These are phyloP conservation scores for Onychostruthus taczanowskii DNA, from an alignment of 2,113 vertebrate species.

Conservation along the genomic window DNA sequence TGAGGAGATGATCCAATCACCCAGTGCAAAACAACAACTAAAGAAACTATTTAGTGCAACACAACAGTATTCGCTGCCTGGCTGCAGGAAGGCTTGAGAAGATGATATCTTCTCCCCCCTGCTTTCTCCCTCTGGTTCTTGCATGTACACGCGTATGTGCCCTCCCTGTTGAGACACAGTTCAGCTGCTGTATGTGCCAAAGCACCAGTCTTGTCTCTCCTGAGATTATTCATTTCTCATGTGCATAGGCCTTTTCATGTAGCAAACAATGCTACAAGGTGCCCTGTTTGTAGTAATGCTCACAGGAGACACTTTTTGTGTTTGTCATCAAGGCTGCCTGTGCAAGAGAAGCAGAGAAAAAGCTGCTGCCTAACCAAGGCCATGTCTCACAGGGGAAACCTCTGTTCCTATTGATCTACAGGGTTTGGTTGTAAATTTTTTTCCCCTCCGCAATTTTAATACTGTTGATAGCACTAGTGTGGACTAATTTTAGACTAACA, in stretches of 20 bases:
- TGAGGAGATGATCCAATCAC: neutral
- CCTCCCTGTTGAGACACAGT: neutral
- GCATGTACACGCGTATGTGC: rapidly evolving
- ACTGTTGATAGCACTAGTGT: neutral
- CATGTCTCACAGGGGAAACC: neutral
- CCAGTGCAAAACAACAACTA: too few relatives aligned
- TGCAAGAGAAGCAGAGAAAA: neutral
- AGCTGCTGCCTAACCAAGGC: neutral
- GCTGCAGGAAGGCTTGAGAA: neutral
- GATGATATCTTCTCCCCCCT: neutral
- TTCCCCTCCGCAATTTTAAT: neutral
- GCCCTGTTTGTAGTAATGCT: neutral
- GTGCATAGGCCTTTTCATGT: neutral
- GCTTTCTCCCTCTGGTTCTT: neutral
- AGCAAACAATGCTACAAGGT: neutral
- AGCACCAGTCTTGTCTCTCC: neutral
- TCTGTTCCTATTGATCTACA: neutral
- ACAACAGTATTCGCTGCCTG: neutral
- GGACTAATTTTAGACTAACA: neutral
- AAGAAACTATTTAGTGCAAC: too few relatives aligned
- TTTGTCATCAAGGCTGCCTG: neutral
- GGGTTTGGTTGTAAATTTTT: neutral
- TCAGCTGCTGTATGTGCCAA: neutral
- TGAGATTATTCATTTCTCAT: neutral
- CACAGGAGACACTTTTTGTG: neutral